phyloP scores from a whole-genome alignment of 2,797 vertebrate genomes.

The Chiloscyllium punctatum region DNA sequence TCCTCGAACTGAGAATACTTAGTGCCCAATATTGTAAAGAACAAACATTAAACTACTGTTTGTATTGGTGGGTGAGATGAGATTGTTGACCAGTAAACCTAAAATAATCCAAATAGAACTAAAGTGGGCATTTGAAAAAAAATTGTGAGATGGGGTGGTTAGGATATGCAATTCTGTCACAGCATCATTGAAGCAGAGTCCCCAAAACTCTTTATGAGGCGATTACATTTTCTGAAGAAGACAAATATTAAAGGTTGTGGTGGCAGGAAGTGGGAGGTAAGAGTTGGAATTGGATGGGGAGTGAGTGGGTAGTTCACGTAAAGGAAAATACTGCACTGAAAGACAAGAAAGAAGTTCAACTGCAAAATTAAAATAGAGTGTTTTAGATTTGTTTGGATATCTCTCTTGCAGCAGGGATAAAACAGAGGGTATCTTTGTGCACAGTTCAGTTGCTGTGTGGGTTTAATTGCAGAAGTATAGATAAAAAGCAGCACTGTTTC shows the following conservation, averaged over 20 bases:
- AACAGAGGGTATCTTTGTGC: background rate
- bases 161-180: background rate
- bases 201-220: background rate
- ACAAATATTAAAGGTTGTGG: background rate
- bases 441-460: background rate
- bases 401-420: background rate
- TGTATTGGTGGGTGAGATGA: background rate
- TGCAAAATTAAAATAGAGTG: background rate
- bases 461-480: background rate
- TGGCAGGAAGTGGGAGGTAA: background rate
- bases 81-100: background rate
- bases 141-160: background rate
- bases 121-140: background rate
- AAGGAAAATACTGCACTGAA: background rate
- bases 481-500: slow-evolving; percentile 38
- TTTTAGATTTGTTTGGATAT: slow-evolving; percentile 10
- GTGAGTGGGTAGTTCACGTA: background rate
- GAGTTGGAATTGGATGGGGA: no score
- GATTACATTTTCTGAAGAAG: background rate
- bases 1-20: background rate
- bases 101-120: background rate
- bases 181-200: background rate
- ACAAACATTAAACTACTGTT: background rate
- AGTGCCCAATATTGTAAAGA: background rate
- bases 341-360: background rate